Percentiles rank a stretch among this genome's conserved stretches.
Evolutionary conservation across 2,888 invertebrate genomes (phyloP).

Genomic region (Chloromyia formosa): DNA sequence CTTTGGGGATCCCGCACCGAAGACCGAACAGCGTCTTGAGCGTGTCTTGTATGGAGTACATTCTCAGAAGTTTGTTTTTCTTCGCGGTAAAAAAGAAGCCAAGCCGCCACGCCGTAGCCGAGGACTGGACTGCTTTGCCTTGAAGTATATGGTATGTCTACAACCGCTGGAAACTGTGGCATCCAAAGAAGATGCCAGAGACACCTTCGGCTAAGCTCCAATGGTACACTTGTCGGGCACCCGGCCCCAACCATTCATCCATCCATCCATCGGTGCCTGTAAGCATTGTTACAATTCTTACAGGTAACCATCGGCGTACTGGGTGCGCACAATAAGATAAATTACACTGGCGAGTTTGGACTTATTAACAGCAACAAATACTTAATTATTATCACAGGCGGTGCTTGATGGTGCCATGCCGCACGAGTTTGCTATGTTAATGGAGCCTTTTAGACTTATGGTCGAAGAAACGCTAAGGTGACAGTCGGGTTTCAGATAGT

Average conservation of each 20-base stretch:
- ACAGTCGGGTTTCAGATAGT: no score
- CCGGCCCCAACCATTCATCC: neutral
- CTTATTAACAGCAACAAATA: slow-evolving; percentile 20
- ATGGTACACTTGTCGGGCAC: slow-evolving; percentile 20
- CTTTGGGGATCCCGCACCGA: slow-evolving; percentile 50
- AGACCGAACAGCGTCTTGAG: slow-evolving; percentile 6
- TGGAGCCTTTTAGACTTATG: no score
- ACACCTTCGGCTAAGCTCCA: neutral
- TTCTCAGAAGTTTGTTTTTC: neutral
- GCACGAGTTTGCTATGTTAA: neutral
- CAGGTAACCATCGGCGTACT: slow-evolving; percentile 10
- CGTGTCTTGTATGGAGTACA: neutral
- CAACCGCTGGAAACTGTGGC: no score
- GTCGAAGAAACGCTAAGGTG: no score
- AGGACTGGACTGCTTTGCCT: no score
- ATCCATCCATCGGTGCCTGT: slow-evolving; percentile 5
- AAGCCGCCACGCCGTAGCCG: neutral
- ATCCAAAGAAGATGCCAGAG: neutral
- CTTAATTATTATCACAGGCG: neutral
- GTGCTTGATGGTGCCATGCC: neutral
- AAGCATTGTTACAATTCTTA: slow-evolving; percentile 34
- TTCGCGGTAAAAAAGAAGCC: slow-evolving; percentile 9
- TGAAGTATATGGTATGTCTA: no score
- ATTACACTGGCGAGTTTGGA: slow-evolving; percentile 18
- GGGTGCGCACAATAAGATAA: slow-evolving; percentile 13